Conservation (phyloP, 2,113 vertebrate genomes). For the Leucopternis melanops region DNA sequence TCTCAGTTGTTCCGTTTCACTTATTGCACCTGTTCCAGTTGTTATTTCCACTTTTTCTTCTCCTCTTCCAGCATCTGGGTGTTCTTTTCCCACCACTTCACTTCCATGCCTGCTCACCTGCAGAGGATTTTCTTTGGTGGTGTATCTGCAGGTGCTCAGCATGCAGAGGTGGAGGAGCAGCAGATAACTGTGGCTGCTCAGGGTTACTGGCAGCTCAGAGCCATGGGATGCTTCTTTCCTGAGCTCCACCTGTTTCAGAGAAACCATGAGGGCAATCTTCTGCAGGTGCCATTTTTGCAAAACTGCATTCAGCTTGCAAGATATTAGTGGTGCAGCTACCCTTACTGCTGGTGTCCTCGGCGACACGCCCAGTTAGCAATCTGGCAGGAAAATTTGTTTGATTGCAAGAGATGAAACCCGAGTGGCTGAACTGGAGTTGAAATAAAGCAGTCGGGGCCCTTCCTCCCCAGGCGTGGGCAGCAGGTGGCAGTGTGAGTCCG, state of each 20-base stretch:
- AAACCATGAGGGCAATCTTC: neutral
- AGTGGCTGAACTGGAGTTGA: neutral
- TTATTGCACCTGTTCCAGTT: neutral
- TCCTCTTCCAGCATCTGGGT: neutral
- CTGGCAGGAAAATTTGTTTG: neutral
- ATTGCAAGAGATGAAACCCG: neutral
- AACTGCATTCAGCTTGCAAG: neutral
- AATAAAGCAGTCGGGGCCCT: neutral
- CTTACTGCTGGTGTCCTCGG: neutral
- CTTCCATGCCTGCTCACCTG: neutral
- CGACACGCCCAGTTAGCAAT: neutral
- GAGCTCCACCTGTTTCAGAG: neutral
- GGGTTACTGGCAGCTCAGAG: neutral
- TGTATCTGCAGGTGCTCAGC: neutral
- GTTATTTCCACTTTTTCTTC: neutral
- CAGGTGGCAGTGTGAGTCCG: constrained; percentile 80
- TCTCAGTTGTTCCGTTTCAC: neutral
- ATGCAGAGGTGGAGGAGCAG: neutral
- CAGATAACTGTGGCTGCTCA: neutral
- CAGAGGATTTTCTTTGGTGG: neutral
- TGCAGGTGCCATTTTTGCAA: neutral
- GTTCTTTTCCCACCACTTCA: neutral
- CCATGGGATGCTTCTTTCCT: neutral
- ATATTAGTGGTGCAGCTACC: neutral
- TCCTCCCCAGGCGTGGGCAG: constrained; percentile 42